Conservation (phyloP, 2,888 invertebrate species). For the Amphimallon solstitiale region DNA sequence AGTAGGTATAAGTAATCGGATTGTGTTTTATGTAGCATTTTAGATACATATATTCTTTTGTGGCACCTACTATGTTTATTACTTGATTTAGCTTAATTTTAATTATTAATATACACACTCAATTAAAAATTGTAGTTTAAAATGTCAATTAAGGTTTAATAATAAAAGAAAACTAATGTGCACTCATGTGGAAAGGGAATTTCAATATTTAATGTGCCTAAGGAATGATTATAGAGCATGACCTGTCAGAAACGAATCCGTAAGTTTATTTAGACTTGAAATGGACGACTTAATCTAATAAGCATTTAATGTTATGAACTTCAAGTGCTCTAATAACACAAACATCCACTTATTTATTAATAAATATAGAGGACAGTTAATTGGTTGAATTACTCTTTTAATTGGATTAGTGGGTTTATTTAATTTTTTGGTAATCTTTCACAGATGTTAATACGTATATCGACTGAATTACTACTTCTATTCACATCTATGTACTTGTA, state of each 20-base stretch:
- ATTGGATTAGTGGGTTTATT: constrained; percentile 30
- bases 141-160: no score
- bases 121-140: neutral
- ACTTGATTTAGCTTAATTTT: no score
- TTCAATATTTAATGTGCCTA: neutral
- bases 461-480: no score
- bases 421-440: neutral
- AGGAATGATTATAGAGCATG: neutral
- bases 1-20: no score
- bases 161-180: no score
- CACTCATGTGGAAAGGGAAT: no score
- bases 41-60: no score
- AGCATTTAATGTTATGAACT: neutral
- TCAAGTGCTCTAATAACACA: constrained; percentile 25
- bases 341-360: constrained; percentile 28
- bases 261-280: constrained; percentile 1
- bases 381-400: constrained; percentile 29
- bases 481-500: no score
- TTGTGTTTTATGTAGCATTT: no score
- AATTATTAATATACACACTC: no score
- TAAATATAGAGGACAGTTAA: constrained; percentile 25
- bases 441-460: neutral
- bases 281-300: neutral
- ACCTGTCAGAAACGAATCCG: constrained; percentile 7
- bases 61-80: no score